Base-by-base conservation (phyloP, 2,113 vertebrate genomes). In the Okapia johnstoni region DNA sequence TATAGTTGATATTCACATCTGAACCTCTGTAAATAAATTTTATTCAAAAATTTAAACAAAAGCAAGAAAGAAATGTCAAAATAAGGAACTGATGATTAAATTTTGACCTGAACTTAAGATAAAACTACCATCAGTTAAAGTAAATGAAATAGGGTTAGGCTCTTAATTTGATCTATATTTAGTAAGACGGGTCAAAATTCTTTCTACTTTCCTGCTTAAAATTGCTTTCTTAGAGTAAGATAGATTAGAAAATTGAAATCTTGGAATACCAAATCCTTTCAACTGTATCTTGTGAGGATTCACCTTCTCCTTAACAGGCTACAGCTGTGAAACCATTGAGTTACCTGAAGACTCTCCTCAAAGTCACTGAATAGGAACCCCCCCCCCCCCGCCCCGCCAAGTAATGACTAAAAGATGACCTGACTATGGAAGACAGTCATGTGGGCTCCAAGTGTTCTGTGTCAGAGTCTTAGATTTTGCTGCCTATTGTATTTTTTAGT, bases 151-250 rank as follows among this genome's bases (percentile, higher is more conserved):
- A 36, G 26, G 16, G 23, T 50, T 3, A 4, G 87, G 17, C 9
- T 94, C 7, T 88, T 57, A 92, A 90, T 95, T 90, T 54, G 3
- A 88, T 81, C 33, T 63, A 16, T 23, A 25, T 60, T 92, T 92
- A 85, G 13, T 43, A 88, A 50, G n/a, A 12, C 5, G 43, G 54
- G 26, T 80, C 23, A 85, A 95, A 85, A 85, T 52, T 90, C 21
- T 98, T 73, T 25, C 50, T 66, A 23, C 28, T 4, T 57, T 85
- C 83, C 77, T 92, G 21, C 19, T 93, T 63, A 93, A 79, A 97
- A 90, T 19, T 92, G 52, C 40, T 80, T 46, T 63, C 30, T 26
- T 93, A 48, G 46, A 90, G 48, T 43, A 79, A 57, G 25, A 90
- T 46, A 77, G 25, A 19, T 23, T 19, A 25, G 30, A 88, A 84